Percentiles rank a stretch among this genome's conserved stretches.
Conservation (phyloP, 1,140 invertebrate genomes). For the Cardiocondyla obscurior region DNA sequence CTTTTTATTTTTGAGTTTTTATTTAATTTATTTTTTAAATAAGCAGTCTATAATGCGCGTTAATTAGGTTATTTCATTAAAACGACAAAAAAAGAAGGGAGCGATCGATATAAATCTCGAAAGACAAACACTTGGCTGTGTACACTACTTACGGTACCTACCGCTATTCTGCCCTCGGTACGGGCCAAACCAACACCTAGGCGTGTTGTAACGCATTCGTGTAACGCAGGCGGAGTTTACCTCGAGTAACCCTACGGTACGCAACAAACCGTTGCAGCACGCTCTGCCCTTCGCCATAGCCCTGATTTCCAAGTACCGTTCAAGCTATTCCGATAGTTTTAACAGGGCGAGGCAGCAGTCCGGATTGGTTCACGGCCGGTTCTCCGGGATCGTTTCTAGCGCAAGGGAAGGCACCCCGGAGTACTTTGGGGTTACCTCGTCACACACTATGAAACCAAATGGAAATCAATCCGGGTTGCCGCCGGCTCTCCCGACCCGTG, state of each 20-base stretch:
- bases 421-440: slow-evolving; percentile 69
- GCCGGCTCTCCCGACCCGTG: slow-evolving; percentile 55
- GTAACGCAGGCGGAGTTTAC: slow-evolving; percentile 63
- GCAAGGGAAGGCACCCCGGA: slow-evolving; percentile 59
- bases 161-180: slow-evolving; percentile 4
- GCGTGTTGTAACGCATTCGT: slow-evolving; percentile 69
- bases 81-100: not conserved
- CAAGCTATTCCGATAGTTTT: slow-evolving; percentile 72
- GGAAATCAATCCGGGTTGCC: slow-evolving; percentile 49
- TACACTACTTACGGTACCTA: slow-evolving; percentile 54
- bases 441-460: slow-evolving; percentile 66
- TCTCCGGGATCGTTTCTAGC: slow-evolving; percentile 65
- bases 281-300: slow-evolving; percentile 50
- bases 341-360: slow-evolving; percentile 59
- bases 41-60: slow-evolving; percentile 9
- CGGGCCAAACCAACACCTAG: slow-evolving; percentile 29
- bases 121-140: slow-evolving; percentile 50
- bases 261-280: slow-evolving; percentile 33
- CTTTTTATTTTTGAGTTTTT: not conserved
- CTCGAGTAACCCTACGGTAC: slow-evolving; percentile 49
- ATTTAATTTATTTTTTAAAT: slow-evolving; percentile 20
- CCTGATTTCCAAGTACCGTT: slow-evolving; percentile 58
- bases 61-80: slow-evolving; percentile 48
- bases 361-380: slow-evolving; percentile 68
- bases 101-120: slow-evolving; percentile 47